phyloP scores from a whole-genome alignment of 2,113 vertebrate species.

The Amazona guildingii region DNA sequence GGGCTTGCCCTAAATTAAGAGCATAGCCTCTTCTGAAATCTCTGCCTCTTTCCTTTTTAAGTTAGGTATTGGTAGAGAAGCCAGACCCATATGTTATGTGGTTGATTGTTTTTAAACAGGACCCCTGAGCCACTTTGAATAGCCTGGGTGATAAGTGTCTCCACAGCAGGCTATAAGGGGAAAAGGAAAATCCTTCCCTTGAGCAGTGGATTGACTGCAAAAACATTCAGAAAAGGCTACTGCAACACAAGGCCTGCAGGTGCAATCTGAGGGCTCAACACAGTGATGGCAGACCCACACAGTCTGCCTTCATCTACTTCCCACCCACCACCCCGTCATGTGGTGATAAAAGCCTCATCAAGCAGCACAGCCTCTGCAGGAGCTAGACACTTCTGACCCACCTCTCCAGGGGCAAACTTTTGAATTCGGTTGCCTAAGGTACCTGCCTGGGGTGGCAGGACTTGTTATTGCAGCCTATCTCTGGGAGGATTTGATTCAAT shows the following conservation, averaged over 20 bases:
- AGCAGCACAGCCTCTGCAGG: background rate
- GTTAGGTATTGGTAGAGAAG: background rate
- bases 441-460: background rate
- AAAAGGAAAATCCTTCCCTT: constrained; percentile 22
- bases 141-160: constrained; percentile 15
- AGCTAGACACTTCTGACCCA: fast-evolving
- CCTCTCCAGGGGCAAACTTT: background rate
- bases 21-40: background rate
- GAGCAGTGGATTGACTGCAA: background rate
- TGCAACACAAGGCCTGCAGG: fast-evolving
- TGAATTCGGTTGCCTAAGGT: background rate
- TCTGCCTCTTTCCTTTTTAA: background rate
- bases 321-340: fast-evolving
- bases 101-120: constrained; percentile 16
- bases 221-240: background rate
- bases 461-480: background rate
- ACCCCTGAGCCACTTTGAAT: constrained; percentile 10
- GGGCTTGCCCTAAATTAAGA: background rate
- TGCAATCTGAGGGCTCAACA: background rate
- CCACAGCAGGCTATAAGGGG: background rate
- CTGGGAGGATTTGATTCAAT: background rate
- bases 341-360: fast-evolving
- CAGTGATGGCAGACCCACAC: fast-evolving
- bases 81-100: background rate
- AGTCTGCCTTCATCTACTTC: background rate